Evolutionary conservation across 2,888 invertebrate genomes (phyloP), one percentile per base, ranked within the genome.

Genomic region (Eupithecia exiguata): DNA sequence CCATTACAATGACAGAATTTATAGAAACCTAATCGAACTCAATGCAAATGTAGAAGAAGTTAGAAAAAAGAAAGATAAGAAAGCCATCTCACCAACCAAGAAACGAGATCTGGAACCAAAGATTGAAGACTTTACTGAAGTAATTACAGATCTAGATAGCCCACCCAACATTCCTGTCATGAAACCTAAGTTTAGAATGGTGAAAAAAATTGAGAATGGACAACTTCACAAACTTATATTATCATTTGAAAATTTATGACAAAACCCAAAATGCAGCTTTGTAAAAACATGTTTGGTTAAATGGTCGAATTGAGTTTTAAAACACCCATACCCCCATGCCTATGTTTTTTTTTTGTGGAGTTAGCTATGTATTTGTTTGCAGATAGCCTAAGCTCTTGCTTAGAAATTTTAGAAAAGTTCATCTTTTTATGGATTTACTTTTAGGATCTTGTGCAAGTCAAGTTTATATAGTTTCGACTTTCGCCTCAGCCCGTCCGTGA

Each of bases 1-100:
- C 76, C 94, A 94, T 74, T 91, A 92, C 69, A 92, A 94, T 79
- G 92, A 95, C 68, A 91, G 84, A 82, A 92, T 95, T 75, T 95
- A 92, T 77, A 91, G 88, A 78, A 92, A 95, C 75, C 84, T 95
- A 1, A 89, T 95, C 16, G 94, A 93, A 84, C 79, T 95, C 43
- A 95, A 95, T 86, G 85, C 89, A n/a, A 88, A 80, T 73, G 76
- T 87, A 40, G 86, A 86, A 73, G 84, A 84, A 72, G 74, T 83
- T 3, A 91, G 88, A 82, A 85, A 75, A 43, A 90, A 82, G 74
- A 89, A 85, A 68, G 88, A 87, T 3, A 89, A 81, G 77, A 85
- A 82, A 77, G 74, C 85, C 0, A 49, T 83, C 69, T 78, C 78
- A 1, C 75, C 71, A n/a, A 77, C 82, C n/a, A 21, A 76, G 2